A percentile compares a stretch with the other conserved stretches of the same genome.
Conservation (phyloP, 2,113 vertebrate species). For the Scytalopus superciliaris region DNA sequence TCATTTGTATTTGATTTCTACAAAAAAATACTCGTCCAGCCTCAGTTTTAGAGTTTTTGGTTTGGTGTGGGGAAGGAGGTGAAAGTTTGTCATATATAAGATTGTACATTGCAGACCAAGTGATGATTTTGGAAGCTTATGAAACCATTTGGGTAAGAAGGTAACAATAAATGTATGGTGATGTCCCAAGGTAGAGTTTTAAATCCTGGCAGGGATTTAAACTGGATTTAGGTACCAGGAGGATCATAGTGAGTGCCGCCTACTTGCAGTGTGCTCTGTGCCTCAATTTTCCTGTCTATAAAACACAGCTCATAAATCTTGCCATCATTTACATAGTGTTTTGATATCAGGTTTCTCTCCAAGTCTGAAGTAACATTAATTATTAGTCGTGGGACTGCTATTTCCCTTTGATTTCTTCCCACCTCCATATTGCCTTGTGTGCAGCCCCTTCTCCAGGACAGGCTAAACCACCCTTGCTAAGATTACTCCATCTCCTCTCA, state of each 20-base stretch:
- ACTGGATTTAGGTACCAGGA: background rate
- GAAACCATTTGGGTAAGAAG: background rate
- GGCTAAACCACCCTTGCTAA: background rate
- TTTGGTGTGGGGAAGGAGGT: background rate
- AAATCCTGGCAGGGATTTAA: background rate
- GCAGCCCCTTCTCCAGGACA: constrained; percentile 46
- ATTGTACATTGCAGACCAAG: background rate
- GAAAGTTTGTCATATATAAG: background rate
- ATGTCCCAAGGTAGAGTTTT: background rate
- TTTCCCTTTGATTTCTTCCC: constrained; percentile 56
- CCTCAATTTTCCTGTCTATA: constrained; percentile 7
- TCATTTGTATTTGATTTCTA: background rate
- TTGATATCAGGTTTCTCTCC: constrained; percentile 34
- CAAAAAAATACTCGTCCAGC: background rate
- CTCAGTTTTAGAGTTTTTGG: background rate
- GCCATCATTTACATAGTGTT: constrained; percentile 54
- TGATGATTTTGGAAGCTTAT: background rate
- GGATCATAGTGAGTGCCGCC: background rate
- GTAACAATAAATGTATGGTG: rapidly evolving
- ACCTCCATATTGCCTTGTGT: background rate
- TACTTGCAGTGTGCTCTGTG: background rate
- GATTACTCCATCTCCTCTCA: constrained; percentile 50
- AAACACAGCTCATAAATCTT: constrained; percentile 28
- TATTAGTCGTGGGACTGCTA: constrained; percentile 36
- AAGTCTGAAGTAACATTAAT: constrained; percentile 57